Conservation (phyloP, 2,113 vertebrate species). For the Polypterus senegalus region DNA sequence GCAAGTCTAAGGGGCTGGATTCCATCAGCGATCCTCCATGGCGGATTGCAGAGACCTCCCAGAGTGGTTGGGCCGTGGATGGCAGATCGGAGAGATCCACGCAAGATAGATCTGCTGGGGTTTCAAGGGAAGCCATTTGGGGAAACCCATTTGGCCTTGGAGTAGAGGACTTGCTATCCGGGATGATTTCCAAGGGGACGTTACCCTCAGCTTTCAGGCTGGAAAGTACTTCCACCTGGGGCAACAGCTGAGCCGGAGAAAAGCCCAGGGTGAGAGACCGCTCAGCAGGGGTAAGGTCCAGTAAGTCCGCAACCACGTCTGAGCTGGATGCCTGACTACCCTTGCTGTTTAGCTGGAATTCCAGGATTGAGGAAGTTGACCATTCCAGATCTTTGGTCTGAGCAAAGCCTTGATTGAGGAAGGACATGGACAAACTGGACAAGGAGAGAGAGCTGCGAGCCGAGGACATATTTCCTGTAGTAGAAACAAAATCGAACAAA, state of each 20-base stretch:
- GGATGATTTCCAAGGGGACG: conserved; percentile 13
- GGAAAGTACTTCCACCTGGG: too few species aligned
- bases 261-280: too few species aligned
- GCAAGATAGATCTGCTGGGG: conserved; percentile 26
- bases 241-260: too few species aligned
- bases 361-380: conserved; percentile 30
- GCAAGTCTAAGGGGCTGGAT: conserved; percentile 20
- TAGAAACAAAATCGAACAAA: too few species aligned
- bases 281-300: too few species aligned
- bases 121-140: conserved; percentile 18
- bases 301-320: conserved; percentile 20
- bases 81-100: conserved; percentile 17
- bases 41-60: conserved; percentile 47
- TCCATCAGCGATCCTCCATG: conserved; percentile 30
- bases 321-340: conserved; percentile 9
- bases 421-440: conserved; percentile 13
- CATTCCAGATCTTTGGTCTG: conserved; percentile 27
- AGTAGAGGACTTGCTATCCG: conserved; percentile 40
- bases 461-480: too few species aligned
- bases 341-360: conserved; percentile 23
- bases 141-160: conserved; percentile 23
- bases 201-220: too few species aligned
- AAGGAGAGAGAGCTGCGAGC: conserved; percentile 17
- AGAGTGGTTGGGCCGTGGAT: conserved; percentile 26
- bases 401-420: conserved; percentile 39